A percentile compares a stretch with the other conserved stretches of the same genome.
phyloP scores from a whole-genome alignment of 2,113 vertebrate genomes.

The Stegostoma tigrinum region DNA sequence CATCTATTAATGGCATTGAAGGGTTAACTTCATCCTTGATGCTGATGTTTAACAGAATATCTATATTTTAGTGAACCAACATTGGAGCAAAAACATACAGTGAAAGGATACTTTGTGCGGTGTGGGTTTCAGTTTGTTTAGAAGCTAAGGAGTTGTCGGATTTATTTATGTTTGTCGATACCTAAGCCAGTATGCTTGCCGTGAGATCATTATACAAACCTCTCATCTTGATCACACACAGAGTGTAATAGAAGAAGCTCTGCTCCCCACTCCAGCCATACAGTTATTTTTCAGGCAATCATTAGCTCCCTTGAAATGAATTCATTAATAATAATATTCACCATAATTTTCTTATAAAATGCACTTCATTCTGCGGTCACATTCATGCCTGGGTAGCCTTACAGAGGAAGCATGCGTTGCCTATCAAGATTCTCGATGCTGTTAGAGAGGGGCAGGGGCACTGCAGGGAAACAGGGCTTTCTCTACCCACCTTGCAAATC shows the following conservation, averaged over 20 bases:
- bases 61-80: not conserved
- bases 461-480: too few relatives aligned
- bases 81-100: not conserved
- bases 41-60: not conserved
- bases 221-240: not conserved
- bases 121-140: not conserved
- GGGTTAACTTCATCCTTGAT: not conserved
- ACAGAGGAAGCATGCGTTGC: too few relatives aligned
- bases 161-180: not conserved
- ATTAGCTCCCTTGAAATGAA: not conserved
- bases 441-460: too few relatives aligned
- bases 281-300: not conserved
- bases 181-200: not conserved
- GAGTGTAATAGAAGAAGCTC: not conserved
- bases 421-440: too few relatives aligned
- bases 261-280: not conserved
- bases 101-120: not conserved
- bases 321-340: not conserved
- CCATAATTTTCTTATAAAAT: not conserved
- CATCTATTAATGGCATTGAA: not conserved
- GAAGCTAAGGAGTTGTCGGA: not conserved
- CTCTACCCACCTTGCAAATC: too few relatives aligned
- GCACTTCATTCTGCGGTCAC: too few relatives aligned
- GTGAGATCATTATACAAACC: not conserved
- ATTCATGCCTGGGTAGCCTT: too few relatives aligned